These are phyloP conservation scores for Nothocercus julius DNA, from an alignment of 2,113 vertebrate genomes.

Conservation along the genomic window DNA sequence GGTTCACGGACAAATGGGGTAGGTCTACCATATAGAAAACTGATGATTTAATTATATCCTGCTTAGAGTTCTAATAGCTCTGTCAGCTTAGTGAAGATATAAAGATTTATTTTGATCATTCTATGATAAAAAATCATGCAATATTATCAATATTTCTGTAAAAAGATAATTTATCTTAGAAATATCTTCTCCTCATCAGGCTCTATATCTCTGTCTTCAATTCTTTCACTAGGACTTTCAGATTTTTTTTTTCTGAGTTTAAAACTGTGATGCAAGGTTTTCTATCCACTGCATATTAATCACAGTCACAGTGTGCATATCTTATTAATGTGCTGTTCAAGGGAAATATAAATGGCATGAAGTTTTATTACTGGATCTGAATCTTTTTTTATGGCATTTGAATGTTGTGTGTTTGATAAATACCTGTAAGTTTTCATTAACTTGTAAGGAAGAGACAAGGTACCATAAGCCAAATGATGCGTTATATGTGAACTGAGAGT, in stretches of 20 bases:
- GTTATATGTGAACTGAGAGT: neutral
- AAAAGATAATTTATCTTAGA: neutral
- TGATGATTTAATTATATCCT: neutral
- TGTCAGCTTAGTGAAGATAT: neutral
- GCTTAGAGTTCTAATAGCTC: neutral
- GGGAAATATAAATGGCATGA: neutral
- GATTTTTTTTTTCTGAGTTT: neutral
- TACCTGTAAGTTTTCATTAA: neutral
- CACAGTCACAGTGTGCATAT: neutral
- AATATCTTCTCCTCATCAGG: neutral
- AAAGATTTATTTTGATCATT: slow-evolving; percentile 7
- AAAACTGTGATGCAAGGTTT: neutral
- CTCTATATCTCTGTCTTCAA: neutral
- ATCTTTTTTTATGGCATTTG: neutral
- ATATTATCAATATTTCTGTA: neutral
- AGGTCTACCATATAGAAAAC: neutral
- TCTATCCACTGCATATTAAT: neutral
- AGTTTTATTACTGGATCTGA: neutral
- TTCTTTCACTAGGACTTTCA: neutral
- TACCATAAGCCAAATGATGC: neutral
- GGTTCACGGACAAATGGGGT: neutral
- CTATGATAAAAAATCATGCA: neutral
- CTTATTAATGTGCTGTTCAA: neutral
- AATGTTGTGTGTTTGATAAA: neutral
- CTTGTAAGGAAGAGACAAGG: neutral